Conservation (phyloP, 2,113 vertebrate species). For the Butorides virescens region DNA sequence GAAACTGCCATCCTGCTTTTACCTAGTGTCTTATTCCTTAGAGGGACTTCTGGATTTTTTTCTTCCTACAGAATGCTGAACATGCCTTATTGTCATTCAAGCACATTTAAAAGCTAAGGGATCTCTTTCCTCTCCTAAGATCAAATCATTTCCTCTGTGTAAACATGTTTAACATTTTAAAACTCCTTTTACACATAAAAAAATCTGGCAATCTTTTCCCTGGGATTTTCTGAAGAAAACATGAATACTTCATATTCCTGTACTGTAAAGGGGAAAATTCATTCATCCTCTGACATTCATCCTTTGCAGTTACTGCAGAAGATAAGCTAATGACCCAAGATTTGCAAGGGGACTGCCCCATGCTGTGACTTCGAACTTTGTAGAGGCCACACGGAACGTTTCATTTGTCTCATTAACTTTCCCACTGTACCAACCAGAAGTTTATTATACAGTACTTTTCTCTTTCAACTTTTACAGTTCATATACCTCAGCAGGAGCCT, state of each 20-base stretch:
- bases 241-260: neutral
- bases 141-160: neutral
- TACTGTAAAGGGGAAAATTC: neutral
- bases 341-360: constrained; percentile 48
- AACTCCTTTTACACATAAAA: neutral
- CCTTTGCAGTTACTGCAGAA: constrained; percentile 44
- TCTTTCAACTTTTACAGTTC: constrained; percentile 68
- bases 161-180: constrained; percentile 9
- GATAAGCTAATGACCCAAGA: constrained; percentile 69
- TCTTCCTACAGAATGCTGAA: neutral
- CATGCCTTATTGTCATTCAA: neutral
- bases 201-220: neutral
- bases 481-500: constrained; percentile 47
- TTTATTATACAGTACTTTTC: constrained; percentile 52
- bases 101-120: constrained; percentile 15
- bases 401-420: constrained; percentile 64
- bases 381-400: constrained; percentile 55
- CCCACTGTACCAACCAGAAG: constrained; percentile 44
- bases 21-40: neutral
- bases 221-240: constrained; percentile 45
- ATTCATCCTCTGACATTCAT: constrained; percentile 36
- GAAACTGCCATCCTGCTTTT: neutral
- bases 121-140: neutral
- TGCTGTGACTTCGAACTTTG: constrained; percentile 8
- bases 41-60: neutral